phyloP scores from a whole-genome alignment of 2,797 vertebrate genomes.

The Anabas testudineus region DNA sequence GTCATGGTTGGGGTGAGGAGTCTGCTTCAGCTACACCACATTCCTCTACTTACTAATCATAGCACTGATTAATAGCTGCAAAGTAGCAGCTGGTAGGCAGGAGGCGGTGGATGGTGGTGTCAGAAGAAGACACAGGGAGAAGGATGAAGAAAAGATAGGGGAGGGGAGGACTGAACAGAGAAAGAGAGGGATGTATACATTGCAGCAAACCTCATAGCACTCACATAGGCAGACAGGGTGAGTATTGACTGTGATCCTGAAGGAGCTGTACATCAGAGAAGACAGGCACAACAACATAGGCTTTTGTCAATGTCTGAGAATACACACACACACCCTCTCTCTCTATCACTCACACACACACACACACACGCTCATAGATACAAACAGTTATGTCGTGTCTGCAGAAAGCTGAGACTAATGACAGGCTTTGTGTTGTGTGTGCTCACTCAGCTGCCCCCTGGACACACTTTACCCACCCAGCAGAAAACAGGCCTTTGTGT shows the following conservation, averaged over 20 bases:
- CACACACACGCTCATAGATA: conserved; percentile 23
- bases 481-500: conserved; percentile 72
- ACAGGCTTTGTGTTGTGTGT: conserved; percentile 76
- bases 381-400: conserved; percentile 73
- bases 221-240: conserved; percentile 49
- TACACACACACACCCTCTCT: conserved; percentile 47
- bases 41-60: conserved; percentile 79
- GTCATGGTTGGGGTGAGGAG: conserved; percentile 69
- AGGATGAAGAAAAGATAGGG: conserved; percentile 30
- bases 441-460: conserved; percentile 77
- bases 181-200: conserved; percentile 49
- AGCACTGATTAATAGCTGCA: conserved; percentile 74
- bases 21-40: conserved; percentile 74
- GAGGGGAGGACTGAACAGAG: conserved; percentile 1
- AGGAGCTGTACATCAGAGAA: conserved; percentile 75
- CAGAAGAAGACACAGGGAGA: conserved; percentile 49
- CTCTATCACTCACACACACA: not conserved
- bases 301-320: conserved; percentile 71
- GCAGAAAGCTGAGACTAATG: conserved; percentile 79
- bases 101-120: conserved; percentile 54
- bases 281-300: conserved; percentile 73
- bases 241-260: conserved; percentile 74
- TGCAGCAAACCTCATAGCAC: conserved; percentile 50
- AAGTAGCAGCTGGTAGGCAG: conserved; percentile 74
- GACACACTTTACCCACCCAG: conserved; percentile 77